A percentile compares a stretch with the other conserved stretches of the same genome.
Conservation (phyloP, 2,797 vertebrate species). For the Myotis planiceps region DNA sequence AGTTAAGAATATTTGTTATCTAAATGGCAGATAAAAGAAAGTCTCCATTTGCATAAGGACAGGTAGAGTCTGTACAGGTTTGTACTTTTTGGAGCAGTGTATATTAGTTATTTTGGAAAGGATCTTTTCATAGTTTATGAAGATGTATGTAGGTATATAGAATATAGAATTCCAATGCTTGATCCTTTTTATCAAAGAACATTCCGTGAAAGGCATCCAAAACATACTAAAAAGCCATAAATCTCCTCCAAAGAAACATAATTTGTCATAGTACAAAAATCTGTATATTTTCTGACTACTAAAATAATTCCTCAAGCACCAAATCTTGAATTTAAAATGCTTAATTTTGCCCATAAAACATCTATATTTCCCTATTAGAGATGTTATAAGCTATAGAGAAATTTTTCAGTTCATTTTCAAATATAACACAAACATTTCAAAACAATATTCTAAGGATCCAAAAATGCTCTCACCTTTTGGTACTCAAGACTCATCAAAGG, state of each 20-base stretch:
- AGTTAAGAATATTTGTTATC: not conserved
- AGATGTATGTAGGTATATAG: not conserved
- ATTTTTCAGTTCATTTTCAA: not conserved
- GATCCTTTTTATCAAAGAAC: not conserved
- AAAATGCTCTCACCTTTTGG: not conserved
- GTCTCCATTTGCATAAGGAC: not conserved
- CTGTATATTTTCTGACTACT: constrained; percentile 1
- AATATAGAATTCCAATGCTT: not conserved
- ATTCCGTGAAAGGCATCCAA: not conserved
- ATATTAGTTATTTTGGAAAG: not conserved
- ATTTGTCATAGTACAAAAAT: not conserved
- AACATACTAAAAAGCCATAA: constrained; percentile 1
- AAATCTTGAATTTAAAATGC: not conserved
- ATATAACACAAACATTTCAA: constrained; percentile 18
- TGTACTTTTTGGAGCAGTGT: not conserved
- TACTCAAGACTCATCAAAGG: not conserved
- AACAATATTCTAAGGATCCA: not conserved
- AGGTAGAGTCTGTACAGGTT: not conserved
- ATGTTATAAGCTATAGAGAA: not conserved
- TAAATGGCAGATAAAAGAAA: constrained; percentile 42
- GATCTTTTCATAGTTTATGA: not conserved
- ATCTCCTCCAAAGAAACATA: not conserved
- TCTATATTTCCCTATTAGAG: not conserved
- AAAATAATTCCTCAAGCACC: constrained; percentile 17
- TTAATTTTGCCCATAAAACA: not conserved